A percentile compares a stretch with the other conserved stretches of the same genome.
Evolutionary conservation across 2,888 invertebrate genomes (phyloP).

Genomic region (Cancer borealis): DNA sequence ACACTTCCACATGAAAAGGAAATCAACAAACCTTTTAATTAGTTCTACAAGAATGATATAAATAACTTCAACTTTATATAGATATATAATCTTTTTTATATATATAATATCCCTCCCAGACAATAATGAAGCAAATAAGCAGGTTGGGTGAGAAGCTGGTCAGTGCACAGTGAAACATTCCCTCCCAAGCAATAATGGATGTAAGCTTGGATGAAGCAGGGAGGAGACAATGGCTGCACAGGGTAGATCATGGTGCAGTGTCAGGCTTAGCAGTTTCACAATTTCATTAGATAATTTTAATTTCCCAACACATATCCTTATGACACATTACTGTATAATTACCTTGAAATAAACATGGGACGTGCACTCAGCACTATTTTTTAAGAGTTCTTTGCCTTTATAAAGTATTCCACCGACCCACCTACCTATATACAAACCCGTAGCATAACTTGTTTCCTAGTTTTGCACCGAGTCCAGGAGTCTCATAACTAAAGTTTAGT

Average conservation of each 20-base stretch:
- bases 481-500: not conserved
- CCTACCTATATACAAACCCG: not conserved
- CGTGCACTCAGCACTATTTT: not conserved
- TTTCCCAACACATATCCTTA: not conserved
- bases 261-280: slow-evolving; percentile 7
- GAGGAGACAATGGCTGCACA: not conserved
- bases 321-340: not conserved
- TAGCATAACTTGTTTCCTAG: not conserved
- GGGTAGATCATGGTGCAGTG: slow-evolving; percentile 7
- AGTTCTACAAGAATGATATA: not conserved
- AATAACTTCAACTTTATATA: not conserved
- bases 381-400: not conserved
- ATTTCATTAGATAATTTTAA: not conserved
- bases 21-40: not conserved
- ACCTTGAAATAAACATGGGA: not conserved
- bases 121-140: slow-evolving; percentile 51
- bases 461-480: not conserved
- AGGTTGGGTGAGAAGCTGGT: slow-evolving; percentile 52
- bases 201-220: slow-evolving; percentile 4
- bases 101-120: slow-evolving; percentile 53
- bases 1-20: not conserved
- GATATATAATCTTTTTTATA: not conserved
- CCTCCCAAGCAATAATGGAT: slow-evolving; percentile 18
- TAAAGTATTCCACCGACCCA: not conserved
- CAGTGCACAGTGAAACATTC: slow-evolving; percentile 27